These are phyloP conservation scores for Holcopasites calliopsidis DNA, from an alignment of 1,140 invertebrate species.

Conservation along the genomic window DNA sequence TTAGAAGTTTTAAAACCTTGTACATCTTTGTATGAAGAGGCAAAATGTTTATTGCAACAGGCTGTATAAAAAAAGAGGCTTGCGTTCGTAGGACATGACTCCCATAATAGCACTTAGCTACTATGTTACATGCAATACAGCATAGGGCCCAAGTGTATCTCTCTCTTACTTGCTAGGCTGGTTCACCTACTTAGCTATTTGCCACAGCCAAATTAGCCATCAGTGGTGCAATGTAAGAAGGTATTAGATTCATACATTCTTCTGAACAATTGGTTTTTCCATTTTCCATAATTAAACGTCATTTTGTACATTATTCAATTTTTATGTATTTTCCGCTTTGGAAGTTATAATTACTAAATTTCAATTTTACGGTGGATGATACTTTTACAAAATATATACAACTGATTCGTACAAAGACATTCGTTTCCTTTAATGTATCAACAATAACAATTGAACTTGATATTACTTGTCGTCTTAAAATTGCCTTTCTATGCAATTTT, in stretches of 20 bases:
- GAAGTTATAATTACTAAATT: background rate
- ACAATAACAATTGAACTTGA: background rate
- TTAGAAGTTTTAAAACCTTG: constrained; percentile 70
- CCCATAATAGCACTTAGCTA: background rate
- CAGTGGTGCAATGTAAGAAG: constrained; percentile 33
- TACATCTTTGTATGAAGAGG: constrained; percentile 74
- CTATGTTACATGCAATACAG: background rate
- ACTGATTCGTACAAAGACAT: background rate
- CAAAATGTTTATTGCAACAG: constrained; percentile 72
- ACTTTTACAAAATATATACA: background rate
- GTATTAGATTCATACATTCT: constrained; percentile 43
- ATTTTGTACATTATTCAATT: constrained; percentile 33
- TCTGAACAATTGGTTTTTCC: constrained; percentile 24
- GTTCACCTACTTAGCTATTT: constrained; percentile 11
- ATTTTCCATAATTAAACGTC: constrained; percentile 27
- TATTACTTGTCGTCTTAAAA: background rate
- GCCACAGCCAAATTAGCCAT: constrained; percentile 11
- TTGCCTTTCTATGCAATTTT: background rate
- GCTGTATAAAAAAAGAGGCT: constrained; percentile 33
- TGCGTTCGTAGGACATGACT: constrained; percentile 29
- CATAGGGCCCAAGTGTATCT: constrained; percentile 17
- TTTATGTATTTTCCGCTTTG: background rate
- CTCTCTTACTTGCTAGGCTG: constrained; percentile 30
- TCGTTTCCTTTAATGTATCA: background rate
- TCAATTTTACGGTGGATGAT: background rate